These are phyloP conservation scores for Cephus spinipes DNA, from an alignment of 2,888 invertebrate genomes.

Conservation along the genomic window DNA sequence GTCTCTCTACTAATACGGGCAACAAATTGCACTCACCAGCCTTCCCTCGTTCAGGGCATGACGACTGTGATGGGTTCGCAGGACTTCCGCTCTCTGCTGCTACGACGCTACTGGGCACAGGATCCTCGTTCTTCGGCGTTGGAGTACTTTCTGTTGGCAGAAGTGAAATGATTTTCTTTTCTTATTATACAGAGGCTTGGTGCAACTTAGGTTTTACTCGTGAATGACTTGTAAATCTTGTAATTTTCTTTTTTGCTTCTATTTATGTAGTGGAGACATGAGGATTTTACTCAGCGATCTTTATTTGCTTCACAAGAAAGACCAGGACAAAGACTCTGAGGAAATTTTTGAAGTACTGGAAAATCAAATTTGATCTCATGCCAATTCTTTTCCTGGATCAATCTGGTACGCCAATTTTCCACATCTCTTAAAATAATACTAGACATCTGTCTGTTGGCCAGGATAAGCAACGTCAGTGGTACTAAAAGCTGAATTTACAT, in stretches of 20 bases:
- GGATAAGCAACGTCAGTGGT: neutral
- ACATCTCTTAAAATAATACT: neutral
- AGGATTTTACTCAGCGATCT: neutral
- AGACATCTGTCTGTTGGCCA: neutral
- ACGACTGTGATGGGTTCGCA: neutral
- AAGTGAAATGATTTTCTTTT: conserved; percentile 30
- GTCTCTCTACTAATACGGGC: conserved; percentile 67
- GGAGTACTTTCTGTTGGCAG: conserved; percentile 31
- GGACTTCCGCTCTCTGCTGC: conserved; percentile 6
- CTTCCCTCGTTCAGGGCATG: conserved; percentile 2
- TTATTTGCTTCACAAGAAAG: neutral
- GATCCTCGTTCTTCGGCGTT: conserved; percentile 34
- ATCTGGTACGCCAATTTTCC: neutral
- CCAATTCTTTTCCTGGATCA: neutral
- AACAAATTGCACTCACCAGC: conserved; percentile 65
- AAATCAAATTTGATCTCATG: neutral
- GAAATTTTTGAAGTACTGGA: neutral
- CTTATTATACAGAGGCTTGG: conserved; percentile 49
- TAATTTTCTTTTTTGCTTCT: neutral
- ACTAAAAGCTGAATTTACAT: neutral
- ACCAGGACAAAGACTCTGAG: neutral
- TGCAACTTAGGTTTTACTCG: neutral
- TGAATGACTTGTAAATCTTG: neutral
- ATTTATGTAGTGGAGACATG: neutral
- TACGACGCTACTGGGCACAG: conserved; percentile 27